Evolutionary conservation across 2,113 vertebrate genomes (phyloP).

Genomic region (Clupea harengus): DNA sequence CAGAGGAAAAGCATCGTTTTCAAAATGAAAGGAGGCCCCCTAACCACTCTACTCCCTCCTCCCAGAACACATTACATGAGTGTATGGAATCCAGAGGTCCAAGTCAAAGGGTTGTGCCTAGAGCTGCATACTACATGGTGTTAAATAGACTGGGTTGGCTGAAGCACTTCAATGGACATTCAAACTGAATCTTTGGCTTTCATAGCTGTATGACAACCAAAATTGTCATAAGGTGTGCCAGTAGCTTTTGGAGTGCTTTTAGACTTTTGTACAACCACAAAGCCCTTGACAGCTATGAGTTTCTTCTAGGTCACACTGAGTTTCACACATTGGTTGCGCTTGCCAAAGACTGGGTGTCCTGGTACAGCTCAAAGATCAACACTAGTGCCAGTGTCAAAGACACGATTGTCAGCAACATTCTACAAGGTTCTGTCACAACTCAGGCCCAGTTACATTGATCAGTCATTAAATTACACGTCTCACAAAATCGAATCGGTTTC

Average conservation of each 20-base stretch:
- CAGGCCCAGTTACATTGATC: background rate
- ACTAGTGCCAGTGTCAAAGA: background rate
- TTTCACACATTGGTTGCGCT: background rate
- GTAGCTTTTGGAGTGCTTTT: background rate
- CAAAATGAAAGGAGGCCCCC: slow-evolving; percentile 12
- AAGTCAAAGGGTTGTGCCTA: background rate
- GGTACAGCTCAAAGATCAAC: background rate
- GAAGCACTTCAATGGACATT: background rate
- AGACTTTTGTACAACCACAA: background rate
- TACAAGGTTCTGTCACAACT: background rate
- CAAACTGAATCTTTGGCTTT: background rate
- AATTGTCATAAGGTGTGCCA: background rate
- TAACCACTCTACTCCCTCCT: background rate
- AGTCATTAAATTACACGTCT: background rate
- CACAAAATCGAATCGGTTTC: background rate
- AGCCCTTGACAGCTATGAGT: background rate
- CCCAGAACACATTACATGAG: background rate
- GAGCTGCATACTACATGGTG: background rate
- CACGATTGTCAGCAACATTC: background rate
- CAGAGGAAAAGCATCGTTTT: slow-evolving; percentile 15
- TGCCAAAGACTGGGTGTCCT: background rate
- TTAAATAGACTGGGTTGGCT: background rate
- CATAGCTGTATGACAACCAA: background rate
- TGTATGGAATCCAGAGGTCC: background rate
- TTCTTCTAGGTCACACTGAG: background rate